Conservation (phyloP, 2,797 vertebrate species). For the Microctenopoma stevenorrisi region DNA sequence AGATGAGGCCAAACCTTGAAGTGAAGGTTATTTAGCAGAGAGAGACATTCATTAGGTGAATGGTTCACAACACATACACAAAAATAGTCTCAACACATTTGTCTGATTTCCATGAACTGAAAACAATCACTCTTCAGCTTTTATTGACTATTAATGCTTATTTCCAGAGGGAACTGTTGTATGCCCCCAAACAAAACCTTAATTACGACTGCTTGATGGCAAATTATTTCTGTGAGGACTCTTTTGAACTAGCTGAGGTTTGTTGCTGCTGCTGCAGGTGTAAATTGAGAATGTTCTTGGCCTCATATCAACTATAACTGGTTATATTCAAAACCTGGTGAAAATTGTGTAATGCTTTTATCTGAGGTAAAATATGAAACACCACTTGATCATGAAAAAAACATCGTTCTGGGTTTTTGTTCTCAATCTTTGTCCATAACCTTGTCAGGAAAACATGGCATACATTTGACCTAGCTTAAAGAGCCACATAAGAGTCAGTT, state of each 20-base stretch:
- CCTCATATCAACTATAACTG: not conserved
- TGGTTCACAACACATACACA: not conserved
- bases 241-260: not conserved
- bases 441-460: not conserved
- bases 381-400: not conserved
- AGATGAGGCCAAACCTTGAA: not conserved
- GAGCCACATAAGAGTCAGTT: not conserved
- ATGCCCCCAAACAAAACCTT: not conserved
- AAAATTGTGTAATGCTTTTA: not conserved
- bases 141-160: not conserved
- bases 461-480: not conserved
- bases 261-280: not conserved
- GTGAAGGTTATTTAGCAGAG: not conserved
- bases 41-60: not conserved
- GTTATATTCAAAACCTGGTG: not conserved
- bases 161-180: constrained; percentile 10
- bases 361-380: not conserved
- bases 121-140: not conserved
- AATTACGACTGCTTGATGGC: not conserved
- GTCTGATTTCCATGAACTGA: not conserved
- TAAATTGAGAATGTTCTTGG: not conserved
- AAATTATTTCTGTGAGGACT: not conserved
- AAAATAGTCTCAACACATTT: constrained; percentile 1
- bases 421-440: not conserved
- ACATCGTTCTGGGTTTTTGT: not conserved